Evolutionary conservation across 2,113 vertebrate species (phyloP).

Genomic region (Miniopterus natalensis): DNA sequence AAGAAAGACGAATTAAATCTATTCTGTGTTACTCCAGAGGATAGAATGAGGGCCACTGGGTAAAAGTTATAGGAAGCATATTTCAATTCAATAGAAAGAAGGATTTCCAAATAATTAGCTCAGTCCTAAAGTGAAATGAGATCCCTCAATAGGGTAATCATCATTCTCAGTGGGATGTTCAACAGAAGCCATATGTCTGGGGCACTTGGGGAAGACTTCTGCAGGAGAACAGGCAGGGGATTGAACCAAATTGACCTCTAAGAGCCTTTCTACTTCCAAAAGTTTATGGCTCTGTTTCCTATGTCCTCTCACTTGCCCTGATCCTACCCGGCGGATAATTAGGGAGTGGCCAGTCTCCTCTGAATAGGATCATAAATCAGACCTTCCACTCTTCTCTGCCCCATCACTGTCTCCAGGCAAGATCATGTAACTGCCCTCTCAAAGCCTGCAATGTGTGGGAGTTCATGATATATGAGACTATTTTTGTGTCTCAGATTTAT

Average conservation of each 20-base stretch:
- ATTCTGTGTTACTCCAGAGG: slow-evolving; percentile 64
- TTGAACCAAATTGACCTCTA: slow-evolving; percentile 43
- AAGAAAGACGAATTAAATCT: slow-evolving; percentile 72
- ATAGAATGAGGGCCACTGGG: slow-evolving; percentile 43
- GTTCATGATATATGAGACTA: neutral
- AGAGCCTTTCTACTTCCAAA: slow-evolving; percentile 35
- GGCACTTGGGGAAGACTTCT: slow-evolving; percentile 21
- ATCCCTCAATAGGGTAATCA: slow-evolving; percentile 52
- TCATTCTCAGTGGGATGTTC: slow-evolving; percentile 21
- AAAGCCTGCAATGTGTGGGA: neutral
- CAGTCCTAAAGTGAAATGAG: slow-evolving; percentile 63
- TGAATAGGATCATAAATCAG: slow-evolving; percentile 11
- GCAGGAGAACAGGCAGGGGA: neutral
- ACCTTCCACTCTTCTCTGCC: neutral
- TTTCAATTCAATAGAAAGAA: slow-evolving; percentile 62
- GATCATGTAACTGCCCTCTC: neutral
- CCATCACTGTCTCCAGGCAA: slow-evolving; percentile 38
- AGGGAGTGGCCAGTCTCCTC: neutral
- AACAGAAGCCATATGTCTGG: slow-evolving; percentile 8
- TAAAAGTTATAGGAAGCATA: slow-evolving; percentile 66
- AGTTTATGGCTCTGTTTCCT: neutral
- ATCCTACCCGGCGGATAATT: neutral
- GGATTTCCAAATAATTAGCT: slow-evolving; percentile 75
- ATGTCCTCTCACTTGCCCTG: neutral
- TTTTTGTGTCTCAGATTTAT: slow-evolving; percentile 58